Evolutionary conservation across 2,113 vertebrate species (phyloP).

Genomic region (Poicephalus meyeri): DNA sequence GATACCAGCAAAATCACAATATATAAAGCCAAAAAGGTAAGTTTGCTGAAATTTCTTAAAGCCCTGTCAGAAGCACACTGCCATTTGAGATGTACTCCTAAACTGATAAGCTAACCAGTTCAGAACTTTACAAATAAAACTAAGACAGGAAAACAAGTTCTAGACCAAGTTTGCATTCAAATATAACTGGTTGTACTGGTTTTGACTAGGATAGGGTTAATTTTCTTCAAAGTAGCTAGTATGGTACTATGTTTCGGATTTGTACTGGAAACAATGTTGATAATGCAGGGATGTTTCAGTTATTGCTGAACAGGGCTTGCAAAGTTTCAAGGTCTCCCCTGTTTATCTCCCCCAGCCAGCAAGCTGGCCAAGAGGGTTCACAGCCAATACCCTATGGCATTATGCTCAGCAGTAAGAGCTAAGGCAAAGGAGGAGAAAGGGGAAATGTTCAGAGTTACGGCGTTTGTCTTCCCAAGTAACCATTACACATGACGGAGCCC

Average conservation of each 20-base stretch:
- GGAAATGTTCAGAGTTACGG: background rate
- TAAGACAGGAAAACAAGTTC: background rate
- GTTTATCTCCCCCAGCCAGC: background rate
- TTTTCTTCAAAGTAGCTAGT: background rate
- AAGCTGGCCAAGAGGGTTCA: background rate
- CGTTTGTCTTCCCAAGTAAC: background rate
- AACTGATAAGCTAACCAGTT: background rate
- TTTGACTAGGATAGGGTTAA: background rate
- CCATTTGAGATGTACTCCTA: background rate
- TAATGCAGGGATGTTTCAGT: background rate
- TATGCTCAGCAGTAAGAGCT: background rate
- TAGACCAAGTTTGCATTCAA: background rate
- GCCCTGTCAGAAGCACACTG: background rate
- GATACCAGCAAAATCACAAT: background rate
- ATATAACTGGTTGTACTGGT: background rate
- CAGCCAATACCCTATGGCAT: background rate
- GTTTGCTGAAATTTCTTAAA: background rate
- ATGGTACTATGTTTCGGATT: background rate
- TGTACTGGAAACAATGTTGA: background rate
- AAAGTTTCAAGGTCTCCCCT: background rate
- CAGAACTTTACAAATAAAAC: background rate
- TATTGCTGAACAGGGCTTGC: background rate
- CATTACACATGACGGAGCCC: accelerated
- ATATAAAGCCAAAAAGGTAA: background rate
- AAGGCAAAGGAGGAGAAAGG: background rate